Conservation (phyloP, 1,140 invertebrate genomes). For the Dolichoris vasculosae region DNA sequence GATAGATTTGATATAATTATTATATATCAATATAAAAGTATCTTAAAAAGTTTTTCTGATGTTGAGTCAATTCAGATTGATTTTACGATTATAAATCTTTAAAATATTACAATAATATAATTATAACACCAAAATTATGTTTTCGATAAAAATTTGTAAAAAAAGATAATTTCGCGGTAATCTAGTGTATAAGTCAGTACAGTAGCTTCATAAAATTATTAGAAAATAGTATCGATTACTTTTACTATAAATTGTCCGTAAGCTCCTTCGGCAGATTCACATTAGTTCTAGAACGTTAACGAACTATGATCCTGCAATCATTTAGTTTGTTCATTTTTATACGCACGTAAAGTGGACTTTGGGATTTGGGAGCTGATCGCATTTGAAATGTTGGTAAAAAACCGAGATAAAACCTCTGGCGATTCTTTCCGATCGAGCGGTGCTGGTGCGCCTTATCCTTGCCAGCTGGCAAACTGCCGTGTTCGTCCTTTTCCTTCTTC, state of each 20-base stretch:
- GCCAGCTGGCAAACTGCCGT: constrained; percentile 72
- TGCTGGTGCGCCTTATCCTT: constrained; percentile 37
- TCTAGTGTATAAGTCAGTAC: too few species aligned
- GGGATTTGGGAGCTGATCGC: background rate
- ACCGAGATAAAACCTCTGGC: background rate
- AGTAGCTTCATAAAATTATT: background rate
- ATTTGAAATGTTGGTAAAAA: background rate
- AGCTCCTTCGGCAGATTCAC: background rate
- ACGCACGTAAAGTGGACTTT: background rate
- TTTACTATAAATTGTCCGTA: background rate
- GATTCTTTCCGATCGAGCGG: background rate
- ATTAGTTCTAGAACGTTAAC: background rate
- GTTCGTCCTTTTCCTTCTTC: constrained; percentile 42
- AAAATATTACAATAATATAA: too few species aligned
- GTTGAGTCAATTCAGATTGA: too few species aligned
- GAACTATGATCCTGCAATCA: background rate
- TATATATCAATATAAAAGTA: too few species aligned
- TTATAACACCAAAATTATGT: too few species aligned
- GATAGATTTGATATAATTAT: too few species aligned
- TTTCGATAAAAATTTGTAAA: too few species aligned
- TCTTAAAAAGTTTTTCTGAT: too few species aligned
- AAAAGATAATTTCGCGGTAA: too few species aligned
- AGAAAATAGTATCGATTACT: background rate
- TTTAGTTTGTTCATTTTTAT: background rate
- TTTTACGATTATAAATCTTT: too few species aligned